Percentiles rank a stretch among this genome's conserved stretches.
These are phyloP conservation scores for Ornithoptera priamus DNA, from an alignment of 2,888 invertebrate genomes.

Conservation along the genomic window DNA sequence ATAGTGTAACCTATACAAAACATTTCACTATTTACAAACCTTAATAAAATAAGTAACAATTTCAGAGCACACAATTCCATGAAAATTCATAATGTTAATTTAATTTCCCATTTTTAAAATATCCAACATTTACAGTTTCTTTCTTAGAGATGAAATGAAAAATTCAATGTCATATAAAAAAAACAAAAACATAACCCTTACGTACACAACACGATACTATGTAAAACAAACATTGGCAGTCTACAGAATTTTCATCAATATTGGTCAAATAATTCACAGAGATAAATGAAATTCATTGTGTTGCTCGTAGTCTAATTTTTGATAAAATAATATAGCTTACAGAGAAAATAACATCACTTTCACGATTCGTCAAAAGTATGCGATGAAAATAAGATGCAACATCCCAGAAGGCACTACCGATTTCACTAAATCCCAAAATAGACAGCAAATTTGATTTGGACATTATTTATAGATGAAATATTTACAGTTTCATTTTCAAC, in stretches of 20 bases:
- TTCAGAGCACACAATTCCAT: conserved; percentile 36
- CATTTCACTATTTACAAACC: conserved; percentile 44
- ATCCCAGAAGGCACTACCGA: conserved; percentile 19
- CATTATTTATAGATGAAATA: not conserved
- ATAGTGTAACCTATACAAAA: conserved; percentile 43
- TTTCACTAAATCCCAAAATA: not conserved
- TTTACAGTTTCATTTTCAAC: not conserved
- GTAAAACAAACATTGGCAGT: too few species aligned
- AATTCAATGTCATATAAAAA: conserved; percentile 2
- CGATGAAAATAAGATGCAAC: too few species aligned
- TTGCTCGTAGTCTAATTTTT: too few species aligned
- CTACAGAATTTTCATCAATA: too few species aligned
- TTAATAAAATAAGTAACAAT: conserved; percentile 46
- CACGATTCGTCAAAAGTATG: too few species aligned
- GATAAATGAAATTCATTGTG: too few species aligned
- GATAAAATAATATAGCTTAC: too few species aligned
- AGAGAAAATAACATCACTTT: too few species aligned
- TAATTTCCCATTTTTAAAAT: not conserved
- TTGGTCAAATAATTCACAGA: too few species aligned
- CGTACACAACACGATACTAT: not conserved
- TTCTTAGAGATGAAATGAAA: not conserved
- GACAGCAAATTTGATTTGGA: not conserved
- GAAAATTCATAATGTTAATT: conserved; percentile 8
- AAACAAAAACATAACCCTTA: conserved; percentile 1
- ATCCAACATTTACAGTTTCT: not conserved